Conservation (phyloP, 1,140 invertebrate species). For the Leptestheria dahalacensis region DNA sequence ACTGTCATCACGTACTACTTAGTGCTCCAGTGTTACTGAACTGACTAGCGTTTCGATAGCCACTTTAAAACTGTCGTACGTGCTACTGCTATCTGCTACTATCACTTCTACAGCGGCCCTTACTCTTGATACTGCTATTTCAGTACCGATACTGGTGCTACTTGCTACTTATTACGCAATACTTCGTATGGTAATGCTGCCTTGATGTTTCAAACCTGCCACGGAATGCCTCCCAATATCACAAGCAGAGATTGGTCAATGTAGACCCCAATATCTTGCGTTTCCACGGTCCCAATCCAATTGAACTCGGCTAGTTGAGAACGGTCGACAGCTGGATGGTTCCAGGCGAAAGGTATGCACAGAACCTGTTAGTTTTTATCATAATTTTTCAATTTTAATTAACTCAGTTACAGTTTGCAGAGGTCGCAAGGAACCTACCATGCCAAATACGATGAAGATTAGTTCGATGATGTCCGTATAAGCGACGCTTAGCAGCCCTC, state of each 20-base stretch:
- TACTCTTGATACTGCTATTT: no score
- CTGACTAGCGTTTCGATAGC: no score
- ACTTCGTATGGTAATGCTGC: no score
- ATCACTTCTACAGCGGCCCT: no score
- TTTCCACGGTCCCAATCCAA: conserved; percentile 47
- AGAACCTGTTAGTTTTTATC: conserved; percentile 38
- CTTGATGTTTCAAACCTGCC: no score
- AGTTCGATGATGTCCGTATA: conserved; percentile 67
- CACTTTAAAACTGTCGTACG: no score
- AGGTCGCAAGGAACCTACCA: conserved; percentile 35
- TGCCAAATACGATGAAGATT: conserved; percentile 54
- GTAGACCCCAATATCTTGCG: conserved; percentile 42
- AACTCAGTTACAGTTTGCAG: conserved; percentile 24
- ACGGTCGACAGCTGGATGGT: conserved; percentile 41
- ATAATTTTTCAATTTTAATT: background rate
- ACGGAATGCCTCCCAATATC: conserved; percentile 67
- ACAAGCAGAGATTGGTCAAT: conserved; percentile 52
- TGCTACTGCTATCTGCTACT: no score
- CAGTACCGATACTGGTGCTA: no score
- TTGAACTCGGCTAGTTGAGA: conserved; percentile 30
- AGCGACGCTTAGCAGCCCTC: conserved; percentile 61
- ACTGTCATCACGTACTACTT: no score
- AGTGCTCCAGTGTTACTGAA: no score
- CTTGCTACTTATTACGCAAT: no score
- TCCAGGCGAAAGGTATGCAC: conserved; percentile 49